A percentile compares a stretch with the other conserved stretches of the same genome.
Evolutionary conservation across 1,140 invertebrate species (phyloP).

Genomic region (Orius insidiosus): DNA sequence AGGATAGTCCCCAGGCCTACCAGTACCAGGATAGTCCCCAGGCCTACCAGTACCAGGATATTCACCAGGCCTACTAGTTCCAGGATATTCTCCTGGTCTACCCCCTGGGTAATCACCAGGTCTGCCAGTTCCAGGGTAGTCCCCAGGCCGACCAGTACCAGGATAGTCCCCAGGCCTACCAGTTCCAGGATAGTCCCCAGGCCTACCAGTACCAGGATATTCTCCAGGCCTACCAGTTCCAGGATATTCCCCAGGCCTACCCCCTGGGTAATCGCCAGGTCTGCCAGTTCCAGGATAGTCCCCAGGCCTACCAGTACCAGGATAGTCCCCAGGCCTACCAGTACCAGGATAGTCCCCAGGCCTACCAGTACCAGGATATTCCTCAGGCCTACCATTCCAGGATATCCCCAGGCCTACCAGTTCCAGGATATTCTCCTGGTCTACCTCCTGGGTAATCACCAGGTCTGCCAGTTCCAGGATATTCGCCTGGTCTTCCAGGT

Average conservation of each 20-base stretch:
- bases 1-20: conserved; percentile 12
- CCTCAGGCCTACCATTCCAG: conserved; percentile 11
- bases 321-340: conserved; percentile 2
- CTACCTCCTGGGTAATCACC: conserved; percentile 15
- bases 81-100: conserved; percentile 10
- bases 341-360: conserved; percentile 8
- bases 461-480: conserved; percentile 8
- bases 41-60: conserved; percentile 6
- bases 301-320: conserved; percentile 11
- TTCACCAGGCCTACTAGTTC: conserved; percentile 9
- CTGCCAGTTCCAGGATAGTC: conserved; percentile 9
- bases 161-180: conserved; percentile 10
- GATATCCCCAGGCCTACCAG: conserved; percentile 2
- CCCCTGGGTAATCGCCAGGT: conserved; percentile 14
- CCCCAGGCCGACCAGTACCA: conserved; percentile 8
- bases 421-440: conserved; percentile 11
- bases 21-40: conserved; percentile 14
- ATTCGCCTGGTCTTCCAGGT: conserved; percentile 9
- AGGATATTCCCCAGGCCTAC: conserved; percentile 8
- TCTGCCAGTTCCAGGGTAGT: conserved; percentile 14
- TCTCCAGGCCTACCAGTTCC: conserved; percentile 5
- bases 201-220: conserved; percentile 6
- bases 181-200: conserved; percentile 13
- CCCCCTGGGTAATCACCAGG: conserved; percentile 10
- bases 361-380: conserved; percentile 9